Percentiles rank a stretch among this genome's conserved stretches.
Conservation (phyloP, 2,888 invertebrate genomes). For the Synanthedon vespiformis region DNA sequence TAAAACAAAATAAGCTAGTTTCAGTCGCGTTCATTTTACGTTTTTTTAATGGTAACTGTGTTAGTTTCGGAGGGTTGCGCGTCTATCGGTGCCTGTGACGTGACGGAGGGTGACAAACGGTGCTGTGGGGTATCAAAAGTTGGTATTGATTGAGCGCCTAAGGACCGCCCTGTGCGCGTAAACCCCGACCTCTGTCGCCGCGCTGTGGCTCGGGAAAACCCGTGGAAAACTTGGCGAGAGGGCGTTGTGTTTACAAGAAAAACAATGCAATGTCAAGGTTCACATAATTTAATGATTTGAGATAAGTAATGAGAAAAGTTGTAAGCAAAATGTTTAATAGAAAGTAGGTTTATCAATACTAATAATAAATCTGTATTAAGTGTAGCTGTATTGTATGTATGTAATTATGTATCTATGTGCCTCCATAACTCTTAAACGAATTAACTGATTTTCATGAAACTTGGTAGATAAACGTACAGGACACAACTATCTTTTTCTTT, state of each 20-base stretch:
- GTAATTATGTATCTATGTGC: too few relatives aligned
- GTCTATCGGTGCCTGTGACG: conserved; percentile 21
- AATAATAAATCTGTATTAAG: too few relatives aligned
- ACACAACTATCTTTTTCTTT: too few relatives aligned
- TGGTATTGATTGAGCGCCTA: conserved; percentile 54
- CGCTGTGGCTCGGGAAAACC: conserved; percentile 43
- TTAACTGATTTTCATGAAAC: too few relatives aligned
- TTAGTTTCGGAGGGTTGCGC: conserved; percentile 1
- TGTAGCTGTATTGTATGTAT: too few relatives aligned
- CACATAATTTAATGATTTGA: neutral
- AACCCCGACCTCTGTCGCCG: conserved; percentile 17
- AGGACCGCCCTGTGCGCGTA: conserved; percentile 5
- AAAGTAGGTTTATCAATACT: too few relatives aligned
- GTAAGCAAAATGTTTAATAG: too few relatives aligned
- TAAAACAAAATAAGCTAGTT: neutral
- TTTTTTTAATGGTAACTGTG: conserved; percentile 3
- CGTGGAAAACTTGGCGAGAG: conserved; percentile 34
- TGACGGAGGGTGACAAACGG: conserved; percentile 46
- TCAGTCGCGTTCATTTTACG: conserved; percentile 24
- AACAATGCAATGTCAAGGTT: neutral
- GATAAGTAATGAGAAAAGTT: too few relatives aligned
- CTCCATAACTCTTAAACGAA: too few relatives aligned
- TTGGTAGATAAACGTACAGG: too few relatives aligned
- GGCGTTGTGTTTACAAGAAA: conserved; percentile 26
- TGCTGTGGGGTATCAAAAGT: conserved; percentile 24